Evolutionary conservation across 2,888 invertebrate genomes (phyloP), one percentile per base, ranked within the genome.

Genomic region (Stratiomys singularior): DNA sequence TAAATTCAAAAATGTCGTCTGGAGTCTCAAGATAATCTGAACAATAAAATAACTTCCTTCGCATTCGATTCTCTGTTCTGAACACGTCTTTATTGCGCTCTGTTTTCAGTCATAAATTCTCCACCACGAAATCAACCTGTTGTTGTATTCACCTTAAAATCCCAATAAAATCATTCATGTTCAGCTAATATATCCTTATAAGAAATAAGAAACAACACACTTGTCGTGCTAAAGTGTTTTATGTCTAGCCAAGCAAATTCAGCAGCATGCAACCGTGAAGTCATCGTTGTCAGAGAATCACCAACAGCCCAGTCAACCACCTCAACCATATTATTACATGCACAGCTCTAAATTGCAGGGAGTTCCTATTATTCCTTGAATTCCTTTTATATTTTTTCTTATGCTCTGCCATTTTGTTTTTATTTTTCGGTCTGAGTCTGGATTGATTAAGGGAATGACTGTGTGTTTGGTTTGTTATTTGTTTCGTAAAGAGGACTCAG

Each of bases 121-220:
- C 23, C n/a, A 37, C 37, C 37, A 37, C 66, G 5, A 3, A 66
- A 66, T 66, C 66, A 37, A 66, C 66, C 66, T 30, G 66, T 66
- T 66, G 66, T 66, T 44, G 18, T 52, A 13, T n/a, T 60, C 58
- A 23, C 66, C 18, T 37, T 44, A n/a, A 37, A 37, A 18, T 18
- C 66, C 18, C 37, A 66, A 66, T 66, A 37, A 66, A 66, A 66
- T 66, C 66, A 66, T 66, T 37, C 66, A 37, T 21, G 25, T 60
- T 60, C 58, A 15, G 28, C 21, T 66, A 27, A 66, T 66, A 66
- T 66, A 37, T 18, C 66, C 37, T 66, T 66, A 21, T 66, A 66
- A 66, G 37, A 28, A 30, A 37, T 37, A 37, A 37, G 37, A 37
- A 37, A 37, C 37, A 37, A 37, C 66, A 66, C 66, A 66, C 37